Base-by-base conservation (phyloP, 2,113 vertebrate genomes). In the Mastomys natalensis region DNA sequence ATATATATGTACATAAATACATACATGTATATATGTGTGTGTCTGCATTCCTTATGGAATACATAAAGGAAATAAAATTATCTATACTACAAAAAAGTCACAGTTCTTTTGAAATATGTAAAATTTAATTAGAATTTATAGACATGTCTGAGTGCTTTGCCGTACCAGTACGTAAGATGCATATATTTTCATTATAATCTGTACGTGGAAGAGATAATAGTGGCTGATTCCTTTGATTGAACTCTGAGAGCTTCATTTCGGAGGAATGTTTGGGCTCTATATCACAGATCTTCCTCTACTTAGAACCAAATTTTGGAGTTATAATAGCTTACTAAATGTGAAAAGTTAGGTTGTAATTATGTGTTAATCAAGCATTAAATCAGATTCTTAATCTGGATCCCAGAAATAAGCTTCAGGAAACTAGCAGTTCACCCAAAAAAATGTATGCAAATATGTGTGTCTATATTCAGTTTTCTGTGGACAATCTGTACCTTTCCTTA, bases 101-200 rank as follows among this genome's bases (percentile, higher is more conserved):
- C 19, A 89, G 2, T 17, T 85, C 60, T 95, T 95, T 95, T 66
- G 73, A 87, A 89, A 96, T 95, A 76, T 4, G 34, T 89, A 53
- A 93, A 90, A 85, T 88, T 93, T 74, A 93, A 53, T 80, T 93
- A 93, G 9, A 74, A 22, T 76, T 96, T 90, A 72, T 31, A 86
- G 51, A 84, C 19, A 17, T 78, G 24, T 89, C 10, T 80, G 21
- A 37, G 19, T 84, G 31, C 22, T 90, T 95, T 24, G 43, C 40
- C 10, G 78, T 74, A 95, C 34, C 12, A 81, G 31, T 73, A 31
- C 7, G 87, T 91, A 87, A 55, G 74, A 16, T 2, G 58, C 51
- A 45, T 5, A 66, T 5, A 84, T 90, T 92, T 90, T 87, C 16
- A 92, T 92, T 93, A 85, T 17, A 81, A 13, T 82, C 9, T 96